Percentiles rank a stretch among this genome's conserved stretches.
phyloP scores from a whole-genome alignment of 2,888 invertebrate species.

The Tholera decimalis region DNA sequence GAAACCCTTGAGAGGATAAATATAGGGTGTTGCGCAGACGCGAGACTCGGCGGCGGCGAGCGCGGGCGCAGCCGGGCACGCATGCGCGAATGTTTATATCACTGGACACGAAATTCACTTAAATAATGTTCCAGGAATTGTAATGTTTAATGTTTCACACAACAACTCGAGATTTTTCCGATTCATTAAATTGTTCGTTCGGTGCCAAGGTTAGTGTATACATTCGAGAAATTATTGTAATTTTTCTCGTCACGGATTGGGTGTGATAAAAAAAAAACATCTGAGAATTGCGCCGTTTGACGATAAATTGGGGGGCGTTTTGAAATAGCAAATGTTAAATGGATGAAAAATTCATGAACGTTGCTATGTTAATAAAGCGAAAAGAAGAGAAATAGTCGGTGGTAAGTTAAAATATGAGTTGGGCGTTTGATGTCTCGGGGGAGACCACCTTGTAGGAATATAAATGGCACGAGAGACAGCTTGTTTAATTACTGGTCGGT shows the following conservation, averaged over 20 bases:
- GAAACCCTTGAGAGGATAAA: conserved; percentile 88
- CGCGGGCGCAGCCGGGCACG: conserved; percentile 65
- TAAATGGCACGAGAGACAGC: conserved; percentile 58
- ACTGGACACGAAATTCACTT: conserved; percentile 78
- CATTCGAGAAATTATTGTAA: conserved; percentile 48
- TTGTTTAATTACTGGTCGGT: conserved; percentile 59
- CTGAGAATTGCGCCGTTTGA: conserved; percentile 35
- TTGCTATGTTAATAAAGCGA: conserved; percentile 39
- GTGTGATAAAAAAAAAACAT: conserved; percentile 50
- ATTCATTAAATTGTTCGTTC: conserved; percentile 66
- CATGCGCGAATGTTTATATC: conserved; percentile 83
- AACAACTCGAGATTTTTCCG: conserved; percentile 63
- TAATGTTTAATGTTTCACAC: conserved; percentile 67
- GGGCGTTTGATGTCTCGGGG: conserved; percentile 36
- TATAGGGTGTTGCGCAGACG: conserved; percentile 86
- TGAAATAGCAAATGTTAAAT: conserved; percentile 45
- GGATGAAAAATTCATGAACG: conserved; percentile 37
- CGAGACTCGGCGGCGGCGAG: conserved; percentile 75
- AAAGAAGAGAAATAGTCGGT: conserved; percentile 37
- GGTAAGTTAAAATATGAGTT: conserved; percentile 49
- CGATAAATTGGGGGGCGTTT: conserved; percentile 38
- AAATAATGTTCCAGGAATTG: conserved; percentile 70
- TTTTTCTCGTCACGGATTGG: conserved; percentile 45
- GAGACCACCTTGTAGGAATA: conserved; percentile 57
- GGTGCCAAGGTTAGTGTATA: conserved; percentile 69